Conservation (phyloP, 2,113 vertebrate species). For the Macaca mulatta region DNA sequence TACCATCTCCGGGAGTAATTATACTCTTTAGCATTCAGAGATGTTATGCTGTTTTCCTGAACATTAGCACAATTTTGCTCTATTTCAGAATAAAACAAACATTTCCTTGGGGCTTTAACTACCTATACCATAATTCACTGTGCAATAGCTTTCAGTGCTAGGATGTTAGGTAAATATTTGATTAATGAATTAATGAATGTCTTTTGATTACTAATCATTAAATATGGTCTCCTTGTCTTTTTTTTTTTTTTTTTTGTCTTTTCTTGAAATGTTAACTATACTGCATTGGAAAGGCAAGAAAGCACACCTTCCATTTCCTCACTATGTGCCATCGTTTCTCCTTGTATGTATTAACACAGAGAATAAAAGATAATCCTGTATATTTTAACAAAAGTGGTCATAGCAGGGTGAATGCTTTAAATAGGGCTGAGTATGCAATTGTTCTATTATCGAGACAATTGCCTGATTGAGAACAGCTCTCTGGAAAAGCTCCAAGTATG, state of each 20-base stretch:
- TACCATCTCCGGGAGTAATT: slow-evolving; percentile 15
- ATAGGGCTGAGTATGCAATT: slow-evolving; percentile 32
- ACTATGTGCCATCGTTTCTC: background rate
- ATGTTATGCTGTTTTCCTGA: slow-evolving; percentile 4
- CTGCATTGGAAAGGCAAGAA: background rate
- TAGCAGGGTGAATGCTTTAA: slow-evolving; percentile 48
- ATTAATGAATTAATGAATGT: background rate
- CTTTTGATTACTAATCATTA: slow-evolving; percentile 1
- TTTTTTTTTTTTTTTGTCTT: background rate
- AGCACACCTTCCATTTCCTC: background rate
- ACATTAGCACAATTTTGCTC: background rate
- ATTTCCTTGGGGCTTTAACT: background rate
- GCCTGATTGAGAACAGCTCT: slow-evolving; percentile 59
- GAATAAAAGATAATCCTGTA: background rate
- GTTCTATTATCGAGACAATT: slow-evolving; percentile 63
- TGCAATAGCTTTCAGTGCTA: background rate
- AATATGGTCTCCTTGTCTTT: background rate
- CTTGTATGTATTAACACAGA: background rate
- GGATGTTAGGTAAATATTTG: background rate
- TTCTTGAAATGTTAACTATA: background rate
- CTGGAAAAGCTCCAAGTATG: slow-evolving; percentile 65
- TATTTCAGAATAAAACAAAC: background rate
- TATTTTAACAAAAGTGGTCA: slow-evolving; percentile 54
- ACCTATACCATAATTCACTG: background rate
- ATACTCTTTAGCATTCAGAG: background rate